Evolutionary conservation across 2,888 invertebrate genomes (phyloP).

Genomic region (Leptodirus hochenwartii): DNA sequence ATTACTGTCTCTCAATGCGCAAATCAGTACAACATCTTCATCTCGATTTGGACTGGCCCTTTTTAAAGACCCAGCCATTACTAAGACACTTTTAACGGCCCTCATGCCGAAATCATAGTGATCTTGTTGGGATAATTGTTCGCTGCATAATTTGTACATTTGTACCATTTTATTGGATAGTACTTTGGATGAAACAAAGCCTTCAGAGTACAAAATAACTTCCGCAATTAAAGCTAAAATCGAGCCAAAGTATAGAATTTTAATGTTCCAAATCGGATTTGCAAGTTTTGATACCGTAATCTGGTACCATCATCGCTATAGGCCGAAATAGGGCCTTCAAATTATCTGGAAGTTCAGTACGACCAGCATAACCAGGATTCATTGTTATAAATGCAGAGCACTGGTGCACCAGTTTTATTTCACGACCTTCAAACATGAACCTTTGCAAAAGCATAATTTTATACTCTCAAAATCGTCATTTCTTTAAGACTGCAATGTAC

Average conservation of each 20-base stretch:
- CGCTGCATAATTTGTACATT: constrained; percentile 82
- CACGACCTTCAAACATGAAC: constrained; percentile 79
- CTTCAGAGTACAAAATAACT: constrained; percentile 84
- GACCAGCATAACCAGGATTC: constrained; percentile 84
- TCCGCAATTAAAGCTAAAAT: constrained; percentile 65
- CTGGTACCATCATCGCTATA: constrained; percentile 84
- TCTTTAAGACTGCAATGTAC: constrained; percentile 18
- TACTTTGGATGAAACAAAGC: constrained; percentile 72
- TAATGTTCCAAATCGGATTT: background rate
- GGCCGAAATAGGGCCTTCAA: constrained; percentile 74
- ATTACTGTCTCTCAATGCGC: constrained; percentile 77
- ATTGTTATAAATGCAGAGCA: constrained; percentile 82
- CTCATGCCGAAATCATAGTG: constrained; percentile 91
- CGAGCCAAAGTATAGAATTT: constrained; percentile 5
- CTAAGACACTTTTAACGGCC: constrained; percentile 82
- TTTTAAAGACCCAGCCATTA: constrained; percentile 82
- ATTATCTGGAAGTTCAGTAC: constrained; percentile 79
- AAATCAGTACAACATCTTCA: constrained; percentile 68
- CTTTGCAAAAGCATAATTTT: constrained; percentile 28
- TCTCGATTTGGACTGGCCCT: constrained; percentile 66
- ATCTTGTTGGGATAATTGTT: constrained; percentile 80
- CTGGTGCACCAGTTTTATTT: constrained; percentile 61
- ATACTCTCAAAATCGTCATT: background rate
- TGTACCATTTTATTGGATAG: constrained; percentile 85
- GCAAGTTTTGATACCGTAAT: constrained; percentile 63